phyloP scores from a whole-genome alignment of 2,113 vertebrate genomes.

The Pseudolaguvia tuberculata region DNA sequence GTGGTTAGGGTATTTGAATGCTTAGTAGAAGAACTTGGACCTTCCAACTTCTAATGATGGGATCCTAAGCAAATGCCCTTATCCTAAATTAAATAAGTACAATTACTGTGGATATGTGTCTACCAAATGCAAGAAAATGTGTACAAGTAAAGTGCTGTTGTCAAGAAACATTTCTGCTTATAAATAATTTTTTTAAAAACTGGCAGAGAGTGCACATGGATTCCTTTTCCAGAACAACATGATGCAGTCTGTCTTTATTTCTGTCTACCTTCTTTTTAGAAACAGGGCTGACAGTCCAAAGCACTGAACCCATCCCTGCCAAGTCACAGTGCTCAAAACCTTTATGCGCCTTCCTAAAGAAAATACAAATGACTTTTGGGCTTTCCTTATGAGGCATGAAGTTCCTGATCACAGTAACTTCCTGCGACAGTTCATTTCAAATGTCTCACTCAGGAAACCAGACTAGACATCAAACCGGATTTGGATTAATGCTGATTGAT shows the following conservation, averaged over 20 bases:
- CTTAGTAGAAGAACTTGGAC: too few relatives aligned
- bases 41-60: too few relatives aligned
- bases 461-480: background rate
- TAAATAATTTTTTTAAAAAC: background rate
- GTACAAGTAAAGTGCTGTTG: background rate
- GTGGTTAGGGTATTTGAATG: too few relatives aligned
- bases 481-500: background rate
- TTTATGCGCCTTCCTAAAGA: background rate
- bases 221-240: background rate
- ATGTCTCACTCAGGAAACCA: background rate
- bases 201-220: background rate
- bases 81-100: too few relatives aligned
- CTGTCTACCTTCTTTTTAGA: background rate
- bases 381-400: background rate
- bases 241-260: background rate
- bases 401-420: background rate
- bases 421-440: background rate
- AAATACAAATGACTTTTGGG: background rate
- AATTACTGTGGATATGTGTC: too few relatives aligned
- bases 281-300: background rate
- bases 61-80: too few relatives aligned
- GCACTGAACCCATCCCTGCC: background rate
- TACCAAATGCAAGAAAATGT: too few relatives aligned
- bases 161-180: background rate
- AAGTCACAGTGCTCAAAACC: background rate